A percentile compares a stretch with the other conserved stretches of the same genome.
Evolutionary conservation across 2,797 vertebrate genomes (phyloP).

Genomic region (Notamacropus eugenii): DNA sequence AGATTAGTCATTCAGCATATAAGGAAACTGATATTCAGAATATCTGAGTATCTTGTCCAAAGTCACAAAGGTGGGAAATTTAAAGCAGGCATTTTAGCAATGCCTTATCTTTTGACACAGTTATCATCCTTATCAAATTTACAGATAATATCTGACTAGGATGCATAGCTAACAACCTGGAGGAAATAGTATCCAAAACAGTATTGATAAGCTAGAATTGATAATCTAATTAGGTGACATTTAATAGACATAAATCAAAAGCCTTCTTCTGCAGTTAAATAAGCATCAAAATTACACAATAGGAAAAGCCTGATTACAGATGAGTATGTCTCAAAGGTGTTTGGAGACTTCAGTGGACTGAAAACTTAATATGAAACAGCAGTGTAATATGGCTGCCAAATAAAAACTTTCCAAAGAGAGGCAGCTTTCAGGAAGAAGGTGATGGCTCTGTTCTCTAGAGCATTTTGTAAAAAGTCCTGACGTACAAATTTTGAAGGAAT

Average conservation of each 20-base stretch:
- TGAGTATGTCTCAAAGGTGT: neutral
- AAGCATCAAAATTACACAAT: neutral
- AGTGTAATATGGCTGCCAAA: neutral
- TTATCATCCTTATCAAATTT: neutral
- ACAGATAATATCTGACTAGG: neutral
- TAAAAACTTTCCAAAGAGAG: neutral
- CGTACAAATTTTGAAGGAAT: neutral
- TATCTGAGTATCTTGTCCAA: neutral
- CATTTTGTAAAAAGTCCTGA: neutral
- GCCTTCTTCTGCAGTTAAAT: neutral
- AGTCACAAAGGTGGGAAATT: neutral
- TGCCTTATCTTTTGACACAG: neutral
- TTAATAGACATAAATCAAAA: neutral
- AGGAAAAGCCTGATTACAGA: neutral
- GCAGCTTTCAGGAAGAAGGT: neutral
- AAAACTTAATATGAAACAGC: neutral
- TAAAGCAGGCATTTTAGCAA: neutral
- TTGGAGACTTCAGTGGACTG: neutral
- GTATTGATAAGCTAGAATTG: neutral
- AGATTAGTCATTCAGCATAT: neutral
- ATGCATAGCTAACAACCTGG: neutral
- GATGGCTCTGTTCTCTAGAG: neutral
- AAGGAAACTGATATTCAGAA: neutral
- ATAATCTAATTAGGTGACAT: neutral
- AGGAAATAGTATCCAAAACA: neutral